These are phyloP conservation scores for Radopholus similis DNA, from an alignment of 1,140 invertebrate genomes.

Conservation along the genomic window DNA sequence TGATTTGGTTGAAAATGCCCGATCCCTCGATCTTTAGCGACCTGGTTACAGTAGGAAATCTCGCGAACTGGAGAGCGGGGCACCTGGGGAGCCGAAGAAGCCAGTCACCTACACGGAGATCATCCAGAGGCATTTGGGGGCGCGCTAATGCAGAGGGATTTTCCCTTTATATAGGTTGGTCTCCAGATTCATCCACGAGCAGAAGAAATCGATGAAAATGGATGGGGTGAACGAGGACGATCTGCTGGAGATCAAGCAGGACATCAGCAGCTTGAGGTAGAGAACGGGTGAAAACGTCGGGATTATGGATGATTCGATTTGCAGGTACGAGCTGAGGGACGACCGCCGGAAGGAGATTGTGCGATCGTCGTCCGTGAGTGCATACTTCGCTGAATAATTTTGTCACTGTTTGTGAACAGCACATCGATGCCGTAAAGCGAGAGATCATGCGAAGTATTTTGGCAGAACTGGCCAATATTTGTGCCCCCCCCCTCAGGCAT, in stretches of 20 bases:
- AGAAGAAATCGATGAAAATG: constrained; percentile 64
- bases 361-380: constrained; percentile 60
- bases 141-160: constrained; percentile 32
- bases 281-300: not conserved
- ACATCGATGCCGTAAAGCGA: constrained; percentile 64
- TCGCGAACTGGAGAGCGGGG: constrained; percentile 43
- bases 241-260: constrained; percentile 67
- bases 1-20: constrained; percentile 4
- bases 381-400: too few relatives aligned
- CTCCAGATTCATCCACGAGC: not conserved
- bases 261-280: constrained; percentile 67
- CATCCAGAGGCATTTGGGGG: constrained; percentile 65
- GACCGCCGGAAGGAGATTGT: constrained; percentile 64
- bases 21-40: constrained; percentile 32
- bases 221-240: constrained; percentile 68
- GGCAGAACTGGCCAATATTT: not conserved
- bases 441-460: constrained; percentile 61
- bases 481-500: constrained; percentile 8
- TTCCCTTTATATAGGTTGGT: not conserved
- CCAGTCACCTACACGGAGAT: constrained; percentile 62
- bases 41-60: constrained; percentile 54
- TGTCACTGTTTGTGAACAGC: too few relatives aligned
- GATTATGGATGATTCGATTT: constrained; percentile 1
- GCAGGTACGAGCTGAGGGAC: constrained; percentile 65
- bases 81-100: constrained; percentile 27